phyloP scores from a whole-genome alignment of 2,113 vertebrate genomes.

The Brachyhypopomus gauderio region DNA sequence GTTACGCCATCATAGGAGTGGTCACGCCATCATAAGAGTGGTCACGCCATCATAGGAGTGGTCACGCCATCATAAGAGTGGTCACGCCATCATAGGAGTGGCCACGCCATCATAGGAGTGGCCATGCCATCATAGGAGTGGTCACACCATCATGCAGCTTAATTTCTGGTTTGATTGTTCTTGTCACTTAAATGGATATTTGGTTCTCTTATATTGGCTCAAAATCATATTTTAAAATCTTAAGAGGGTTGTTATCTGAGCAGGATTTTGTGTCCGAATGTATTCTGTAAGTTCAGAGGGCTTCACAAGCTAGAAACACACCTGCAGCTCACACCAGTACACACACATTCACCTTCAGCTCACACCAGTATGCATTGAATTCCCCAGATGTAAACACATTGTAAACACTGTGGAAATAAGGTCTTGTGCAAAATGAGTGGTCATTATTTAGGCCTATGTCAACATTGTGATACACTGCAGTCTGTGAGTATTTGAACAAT shows the following conservation, averaged over 20 bases:
- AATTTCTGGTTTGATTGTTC: background rate
- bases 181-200: background rate
- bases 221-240: background rate
- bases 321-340: too few relatives aligned
- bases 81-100: background rate
- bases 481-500: background rate
- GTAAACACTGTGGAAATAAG: constrained; percentile 12
- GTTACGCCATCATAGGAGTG: background rate
- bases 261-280: background rate
- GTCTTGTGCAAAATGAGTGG: background rate
- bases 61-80: background rate
- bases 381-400: background rate
- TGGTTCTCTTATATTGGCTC: background rate
- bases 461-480: background rate
- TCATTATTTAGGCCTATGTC: background rate
- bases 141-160: constrained; percentile 9
- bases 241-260: background rate
- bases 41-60: background rate
- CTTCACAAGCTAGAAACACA: background rate
- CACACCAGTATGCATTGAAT: constrained; percentile 2
- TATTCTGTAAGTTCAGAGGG: background rate
- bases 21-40: background rate
- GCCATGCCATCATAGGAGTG: too few relatives aligned
- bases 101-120: background rate
- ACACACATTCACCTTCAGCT: background rate